phyloP scores from a whole-genome alignment of 1,140 invertebrate genomes.

The Goniozus legneri region DNA sequence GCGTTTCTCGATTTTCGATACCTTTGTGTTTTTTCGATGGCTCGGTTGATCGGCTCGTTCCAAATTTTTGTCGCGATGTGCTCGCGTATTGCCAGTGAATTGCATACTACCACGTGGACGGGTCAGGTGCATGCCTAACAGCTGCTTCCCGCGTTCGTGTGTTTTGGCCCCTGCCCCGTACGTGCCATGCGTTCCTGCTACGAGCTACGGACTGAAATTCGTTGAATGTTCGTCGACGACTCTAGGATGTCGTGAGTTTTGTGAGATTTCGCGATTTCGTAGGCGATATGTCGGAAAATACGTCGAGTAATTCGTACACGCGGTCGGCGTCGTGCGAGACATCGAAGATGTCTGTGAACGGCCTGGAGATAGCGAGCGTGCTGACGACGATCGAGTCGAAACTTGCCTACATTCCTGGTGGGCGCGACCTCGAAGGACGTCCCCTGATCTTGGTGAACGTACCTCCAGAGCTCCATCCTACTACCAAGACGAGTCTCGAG shows the following conservation, averaged over 20 bases:
- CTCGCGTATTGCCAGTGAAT: too few species aligned
- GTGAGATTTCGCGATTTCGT: too few species aligned
- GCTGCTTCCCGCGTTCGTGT: neutral
- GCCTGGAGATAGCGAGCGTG: slow-evolving; percentile 48
- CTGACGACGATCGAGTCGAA: slow-evolving; percentile 55
- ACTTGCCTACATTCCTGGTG: slow-evolving; percentile 62
- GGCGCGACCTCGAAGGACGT: slow-evolving; percentile 62
- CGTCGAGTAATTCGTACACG: too few species aligned
- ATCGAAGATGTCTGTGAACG: slow-evolving; percentile 21
- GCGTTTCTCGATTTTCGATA: neutral
- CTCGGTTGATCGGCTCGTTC: too few species aligned
- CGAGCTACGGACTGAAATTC: too few species aligned
- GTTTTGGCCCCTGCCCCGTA: neutral
- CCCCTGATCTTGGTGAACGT: slow-evolving; percentile 63
- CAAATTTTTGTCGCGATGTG: too few species aligned
- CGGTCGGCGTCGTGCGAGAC: too few species aligned
- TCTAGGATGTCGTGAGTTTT: too few species aligned
- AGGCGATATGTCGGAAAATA: too few species aligned
- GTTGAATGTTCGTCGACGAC: too few species aligned
- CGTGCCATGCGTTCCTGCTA: too few species aligned
- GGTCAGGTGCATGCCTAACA: neutral
- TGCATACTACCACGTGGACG: neutral
- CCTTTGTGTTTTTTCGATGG: too few species aligned
- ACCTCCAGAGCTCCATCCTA: slow-evolving; percentile 56
- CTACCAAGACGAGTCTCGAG: slow-evolving; percentile 54